A percentile compares a stretch with the other conserved stretches of the same genome.
phyloP scores from a whole-genome alignment of 2,797 vertebrate species.

The Anolis apletophallus region DNA sequence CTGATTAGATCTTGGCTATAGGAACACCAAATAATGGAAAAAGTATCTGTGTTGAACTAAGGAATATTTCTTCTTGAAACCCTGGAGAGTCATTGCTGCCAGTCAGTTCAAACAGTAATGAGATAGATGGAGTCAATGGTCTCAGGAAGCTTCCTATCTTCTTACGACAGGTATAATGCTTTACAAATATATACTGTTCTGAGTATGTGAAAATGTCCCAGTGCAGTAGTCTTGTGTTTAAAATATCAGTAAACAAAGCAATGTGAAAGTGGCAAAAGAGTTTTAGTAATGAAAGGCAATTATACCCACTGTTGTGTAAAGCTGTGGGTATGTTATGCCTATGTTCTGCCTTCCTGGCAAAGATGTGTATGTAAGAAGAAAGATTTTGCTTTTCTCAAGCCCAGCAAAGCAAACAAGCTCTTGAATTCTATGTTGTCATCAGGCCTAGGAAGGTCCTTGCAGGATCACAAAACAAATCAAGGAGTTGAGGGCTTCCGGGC shows the following conservation, averaged over 20 bases:
- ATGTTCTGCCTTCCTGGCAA: constrained; percentile 53
- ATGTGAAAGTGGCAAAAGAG: constrained; percentile 53
- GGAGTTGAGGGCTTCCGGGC: constrained; percentile 84
- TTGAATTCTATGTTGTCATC: constrained; percentile 82
- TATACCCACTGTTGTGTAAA: constrained; percentile 75
- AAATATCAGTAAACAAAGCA: constrained; percentile 80
- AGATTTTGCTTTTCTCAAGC: constrained; percentile 62
- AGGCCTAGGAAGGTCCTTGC: constrained; percentile 80
- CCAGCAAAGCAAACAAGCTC: constrained; percentile 81
- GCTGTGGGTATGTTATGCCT: constrained; percentile 68
- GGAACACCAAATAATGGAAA: too few species aligned
- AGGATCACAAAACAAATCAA: constrained; percentile 85
- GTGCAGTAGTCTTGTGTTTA: constrained; percentile 62
- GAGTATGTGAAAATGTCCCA: constrained; percentile 77
- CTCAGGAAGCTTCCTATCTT: background rate
- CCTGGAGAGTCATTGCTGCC: too few species aligned
- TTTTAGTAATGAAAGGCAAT: constrained; percentile 76
- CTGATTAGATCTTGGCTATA: too few species aligned
- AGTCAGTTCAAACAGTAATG: too few species aligned
- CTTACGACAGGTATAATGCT: constrained; percentile 34
- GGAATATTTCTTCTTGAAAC: too few species aligned
- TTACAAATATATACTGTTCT: constrained; percentile 66
- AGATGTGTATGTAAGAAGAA: constrained; percentile 54
- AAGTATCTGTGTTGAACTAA: too few species aligned
- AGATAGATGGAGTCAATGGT: too few species aligned